Conservation (phyloP, 2,113 vertebrate genomes). For the Saimiri boliviensis region DNA sequence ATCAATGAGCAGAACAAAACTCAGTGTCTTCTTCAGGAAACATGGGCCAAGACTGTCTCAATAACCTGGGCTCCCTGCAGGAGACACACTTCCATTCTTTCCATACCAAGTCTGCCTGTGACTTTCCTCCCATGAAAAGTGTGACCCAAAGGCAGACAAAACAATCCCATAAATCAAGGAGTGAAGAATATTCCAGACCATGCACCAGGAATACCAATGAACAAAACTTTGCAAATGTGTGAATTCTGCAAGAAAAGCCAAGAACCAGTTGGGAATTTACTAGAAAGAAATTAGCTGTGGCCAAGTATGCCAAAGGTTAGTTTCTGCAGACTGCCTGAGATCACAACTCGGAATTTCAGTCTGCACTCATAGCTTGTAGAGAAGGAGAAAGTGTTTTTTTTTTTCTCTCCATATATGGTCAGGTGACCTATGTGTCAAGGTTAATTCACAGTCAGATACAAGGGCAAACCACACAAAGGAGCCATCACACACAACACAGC, state of each 20-base stretch:
- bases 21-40: neutral
- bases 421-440: neutral
- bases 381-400: neutral
- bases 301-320: conserved; percentile 72
- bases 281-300: conserved; percentile 65
- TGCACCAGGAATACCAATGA: conserved; percentile 63
- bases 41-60: neutral
- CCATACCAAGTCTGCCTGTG: neutral
- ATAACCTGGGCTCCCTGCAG: neutral
- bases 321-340: conserved; percentile 35
- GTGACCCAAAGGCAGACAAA: conserved; percentile 7
- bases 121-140: neutral
- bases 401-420: neutral
- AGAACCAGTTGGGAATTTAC: conserved; percentile 67
- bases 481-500: neutral
- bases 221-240: conserved; percentile 57
- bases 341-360: conserved; percentile 11
- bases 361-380: neutral
- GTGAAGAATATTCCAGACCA: neutral
- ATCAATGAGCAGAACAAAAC: neutral
- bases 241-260: conserved; percentile 68
- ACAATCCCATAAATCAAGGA: neutral
- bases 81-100: neutral
- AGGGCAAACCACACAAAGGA: neutral
- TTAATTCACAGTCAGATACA: neutral